Base-by-base conservation (phyloP, 2,888 invertebrate species). In the Synanthedon tipuliformis region DNA sequence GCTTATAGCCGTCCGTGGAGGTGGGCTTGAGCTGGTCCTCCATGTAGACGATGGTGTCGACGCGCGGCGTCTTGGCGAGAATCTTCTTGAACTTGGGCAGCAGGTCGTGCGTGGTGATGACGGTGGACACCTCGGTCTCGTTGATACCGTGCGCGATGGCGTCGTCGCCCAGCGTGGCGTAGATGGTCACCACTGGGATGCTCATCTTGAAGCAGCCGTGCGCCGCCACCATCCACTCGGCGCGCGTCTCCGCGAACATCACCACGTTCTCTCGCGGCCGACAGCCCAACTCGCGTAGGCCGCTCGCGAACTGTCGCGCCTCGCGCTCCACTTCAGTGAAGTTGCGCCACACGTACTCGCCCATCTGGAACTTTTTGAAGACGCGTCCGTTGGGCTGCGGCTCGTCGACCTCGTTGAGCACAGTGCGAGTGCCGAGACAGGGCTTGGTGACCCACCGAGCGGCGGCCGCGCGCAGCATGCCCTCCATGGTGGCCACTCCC, bases 341-440 rank as follows among this genome's bases (percentile, higher is more conserved):
- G 4, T 93, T 92, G 60, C 93, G 92, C 98, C 98, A 99, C 64
- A 90, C 89, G 84, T 98, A 99, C 45, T 94, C 93, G 52, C 98
- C 98, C 92, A 98, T 92, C 66, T 94, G 94, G 82, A 95, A 95
- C 93, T 99, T 99, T 82, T 98, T 98, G 76, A 99, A 99, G 51
- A 97, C 90, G 60, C 96, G 91, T 51, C 99, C 99, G 72, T 97
- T 97, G 1, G 95, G 92, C 76, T 99, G 98, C 12, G 92, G 84
- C 76, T 99, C 99, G 73, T 98, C 97, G 73, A 97, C 96, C 78
- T 98, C 98, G 55, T 94, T 93, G 49, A 97, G 89, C 63, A 98
- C 93, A 66, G 96, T 92, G 53, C 98, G 89, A 0, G 97, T 97
- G 51, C 98, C 98, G 58, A 98, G 89, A 65, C 96, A 96, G 54